Conservation (phyloP, 2,797 vertebrate species). For the Odontamblyopus lacepedii region DNA sequence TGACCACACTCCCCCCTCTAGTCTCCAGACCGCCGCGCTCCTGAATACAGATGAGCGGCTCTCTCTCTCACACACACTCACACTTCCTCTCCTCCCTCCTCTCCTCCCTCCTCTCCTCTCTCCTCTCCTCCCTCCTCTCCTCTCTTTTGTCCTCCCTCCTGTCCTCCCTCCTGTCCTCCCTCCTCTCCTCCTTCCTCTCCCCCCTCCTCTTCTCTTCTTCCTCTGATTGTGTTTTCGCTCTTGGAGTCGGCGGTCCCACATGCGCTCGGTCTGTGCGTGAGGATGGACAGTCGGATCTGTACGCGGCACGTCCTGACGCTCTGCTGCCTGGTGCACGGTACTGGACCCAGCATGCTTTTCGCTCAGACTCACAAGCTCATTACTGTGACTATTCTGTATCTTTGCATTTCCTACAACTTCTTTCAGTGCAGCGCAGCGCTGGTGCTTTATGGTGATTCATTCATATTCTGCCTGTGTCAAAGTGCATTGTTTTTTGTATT, state of each 20-base stretch:
- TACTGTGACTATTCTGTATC: too few species aligned
- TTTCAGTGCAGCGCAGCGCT: too few species aligned
- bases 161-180: background rate
- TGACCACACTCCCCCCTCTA: too few species aligned
- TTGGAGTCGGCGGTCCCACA: constrained; percentile 13
- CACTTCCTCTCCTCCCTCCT: background rate
- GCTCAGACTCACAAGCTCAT: too few species aligned
- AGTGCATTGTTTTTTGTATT: too few species aligned
- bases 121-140: background rate
- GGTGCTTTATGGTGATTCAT: too few species aligned
- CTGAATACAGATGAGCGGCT: background rate
- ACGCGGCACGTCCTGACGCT: constrained; percentile 40
- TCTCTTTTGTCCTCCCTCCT: background rate
- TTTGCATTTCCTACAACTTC: too few species aligned
- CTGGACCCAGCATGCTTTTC: background rate
- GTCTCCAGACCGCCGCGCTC: too few species aligned
- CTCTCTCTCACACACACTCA: background rate
- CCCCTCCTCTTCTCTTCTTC: background rate
- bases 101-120: background rate
- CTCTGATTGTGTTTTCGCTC: background rate
- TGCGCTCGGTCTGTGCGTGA: constrained; percentile 18
- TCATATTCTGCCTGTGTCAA: too few species aligned
- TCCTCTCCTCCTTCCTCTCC: background rate
- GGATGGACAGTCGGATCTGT: constrained; percentile 45
- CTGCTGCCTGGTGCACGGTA: constrained; percentile 51